A percentile compares a stretch with the other conserved stretches of the same genome.
phyloP scores from a whole-genome alignment of 2,888 invertebrate species.

The Himalopsyche japonica region DNA sequence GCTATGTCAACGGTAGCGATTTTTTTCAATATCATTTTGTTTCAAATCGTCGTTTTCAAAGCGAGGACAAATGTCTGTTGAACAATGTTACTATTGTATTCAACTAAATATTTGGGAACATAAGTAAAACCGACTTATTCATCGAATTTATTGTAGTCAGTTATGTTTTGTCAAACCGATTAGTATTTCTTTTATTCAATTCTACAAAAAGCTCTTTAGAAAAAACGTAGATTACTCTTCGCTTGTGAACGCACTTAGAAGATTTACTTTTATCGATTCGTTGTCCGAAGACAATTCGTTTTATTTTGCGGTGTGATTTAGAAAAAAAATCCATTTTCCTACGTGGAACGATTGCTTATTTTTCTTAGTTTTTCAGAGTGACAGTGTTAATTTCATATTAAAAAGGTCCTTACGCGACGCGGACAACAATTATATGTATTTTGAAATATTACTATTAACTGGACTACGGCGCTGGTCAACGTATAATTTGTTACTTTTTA shows the following conservation, averaged over 20 bases:
- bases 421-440: constrained; percentile 2
- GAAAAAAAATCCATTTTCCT: not conserved
- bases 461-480: constrained; percentile 7
- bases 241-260: not conserved
- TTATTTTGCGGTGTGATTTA: not conserved
- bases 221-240: not conserved
- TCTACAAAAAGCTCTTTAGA: not conserved
- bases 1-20: no score
- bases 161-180: not conserved
- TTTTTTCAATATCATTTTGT: no score
- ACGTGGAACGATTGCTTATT: not conserved
- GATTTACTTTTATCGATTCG: not conserved
- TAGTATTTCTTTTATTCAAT: not conserved
- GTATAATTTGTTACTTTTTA: constrained; percentile 33
- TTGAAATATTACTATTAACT: constrained; percentile 2
- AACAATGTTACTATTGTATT: not conserved
- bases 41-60: not conserved
- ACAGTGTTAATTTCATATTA: constrained; percentile 25
- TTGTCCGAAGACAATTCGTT: not conserved
- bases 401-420: constrained; percentile 8
- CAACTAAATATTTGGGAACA: not conserved
- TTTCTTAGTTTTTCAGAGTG: constrained; percentile 1
- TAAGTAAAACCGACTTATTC: not conserved
- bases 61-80: not conserved
- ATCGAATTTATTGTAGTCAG: not conserved